These are phyloP conservation scores for Crotalus viridis DNA, from an alignment of 2,113 vertebrate species.

Conservation along the genomic window DNA sequence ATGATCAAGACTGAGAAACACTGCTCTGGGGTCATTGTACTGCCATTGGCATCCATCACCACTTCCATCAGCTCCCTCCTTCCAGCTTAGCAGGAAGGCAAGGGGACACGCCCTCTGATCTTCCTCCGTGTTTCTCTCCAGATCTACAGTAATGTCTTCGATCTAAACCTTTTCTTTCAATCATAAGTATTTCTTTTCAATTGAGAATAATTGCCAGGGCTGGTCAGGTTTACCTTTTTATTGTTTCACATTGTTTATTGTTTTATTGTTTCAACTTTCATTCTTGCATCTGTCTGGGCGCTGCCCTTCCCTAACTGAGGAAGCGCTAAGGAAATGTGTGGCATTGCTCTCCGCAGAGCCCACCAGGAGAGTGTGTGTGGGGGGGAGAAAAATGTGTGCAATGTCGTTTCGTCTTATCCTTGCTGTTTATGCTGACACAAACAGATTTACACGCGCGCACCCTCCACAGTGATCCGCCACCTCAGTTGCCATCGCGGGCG, in stretches of 20 bases:
- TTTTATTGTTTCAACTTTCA: background rate
- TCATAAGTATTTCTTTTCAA: constrained; percentile 13
- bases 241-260: background rate
- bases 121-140: too few relatives aligned
- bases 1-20: background rate
- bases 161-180: constrained; percentile 7
- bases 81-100: background rate
- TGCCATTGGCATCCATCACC: background rate
- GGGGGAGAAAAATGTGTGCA: background rate
- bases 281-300: background rate
- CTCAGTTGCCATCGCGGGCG: background rate
- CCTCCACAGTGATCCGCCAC: background rate
- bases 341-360: background rate
- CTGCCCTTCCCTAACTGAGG: background rate
- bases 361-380: background rate
- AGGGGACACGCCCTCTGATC: background rate
- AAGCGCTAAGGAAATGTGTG: background rate
- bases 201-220: background rate
- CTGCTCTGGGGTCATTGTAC: background rate
- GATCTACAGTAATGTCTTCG: constrained; percentile 2
- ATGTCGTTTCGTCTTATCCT: background rate
- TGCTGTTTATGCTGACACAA: background rate
- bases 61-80: background rate
- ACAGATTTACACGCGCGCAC: background rate
- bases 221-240: background rate